These are phyloP conservation scores for Archivesica marissinica DNA, from an alignment of 1,140 invertebrate species.

Conservation along the genomic window DNA sequence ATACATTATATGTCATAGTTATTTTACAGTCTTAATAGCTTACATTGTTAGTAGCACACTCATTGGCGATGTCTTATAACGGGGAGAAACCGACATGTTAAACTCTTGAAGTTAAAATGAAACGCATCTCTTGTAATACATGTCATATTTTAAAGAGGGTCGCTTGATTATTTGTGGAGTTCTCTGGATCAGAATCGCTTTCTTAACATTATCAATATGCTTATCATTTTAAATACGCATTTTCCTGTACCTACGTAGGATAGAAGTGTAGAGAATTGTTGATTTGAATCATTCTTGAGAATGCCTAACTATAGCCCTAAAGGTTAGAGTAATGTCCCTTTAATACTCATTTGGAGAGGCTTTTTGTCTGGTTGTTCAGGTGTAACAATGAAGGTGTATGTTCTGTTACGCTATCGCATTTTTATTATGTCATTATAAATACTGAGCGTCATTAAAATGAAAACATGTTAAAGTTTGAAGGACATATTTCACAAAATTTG, in stretches of 20 bases:
- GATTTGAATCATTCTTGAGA: not conserved
- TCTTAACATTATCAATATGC: constrained; percentile 6
- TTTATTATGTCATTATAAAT: not conserved
- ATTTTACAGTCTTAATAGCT: no score
- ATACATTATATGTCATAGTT: no score
- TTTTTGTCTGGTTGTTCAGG: no score
- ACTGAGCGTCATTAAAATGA: not conserved
- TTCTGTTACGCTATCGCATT: not conserved
- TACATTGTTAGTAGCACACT: no score
- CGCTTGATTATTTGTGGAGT: constrained; percentile 5
- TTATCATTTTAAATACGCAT: not conserved
- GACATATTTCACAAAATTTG: constrained; percentile 57
- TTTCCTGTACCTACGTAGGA: not conserved
- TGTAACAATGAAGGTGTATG: not conserved
- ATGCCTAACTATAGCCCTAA: not conserved
- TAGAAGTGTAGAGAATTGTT: not conserved
- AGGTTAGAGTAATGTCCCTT: no score
- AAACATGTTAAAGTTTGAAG: not conserved
- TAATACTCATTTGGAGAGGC: not conserved
- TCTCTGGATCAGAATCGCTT: not conserved
- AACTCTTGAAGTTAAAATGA: no score
- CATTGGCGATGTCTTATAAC: no score
- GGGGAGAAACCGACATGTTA: no score
- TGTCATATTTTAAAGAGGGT: no score
- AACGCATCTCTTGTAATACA: no score